These are phyloP conservation scores for Pseudopipra pipra DNA, from an alignment of 2,113 vertebrate species.

Conservation along the genomic window DNA sequence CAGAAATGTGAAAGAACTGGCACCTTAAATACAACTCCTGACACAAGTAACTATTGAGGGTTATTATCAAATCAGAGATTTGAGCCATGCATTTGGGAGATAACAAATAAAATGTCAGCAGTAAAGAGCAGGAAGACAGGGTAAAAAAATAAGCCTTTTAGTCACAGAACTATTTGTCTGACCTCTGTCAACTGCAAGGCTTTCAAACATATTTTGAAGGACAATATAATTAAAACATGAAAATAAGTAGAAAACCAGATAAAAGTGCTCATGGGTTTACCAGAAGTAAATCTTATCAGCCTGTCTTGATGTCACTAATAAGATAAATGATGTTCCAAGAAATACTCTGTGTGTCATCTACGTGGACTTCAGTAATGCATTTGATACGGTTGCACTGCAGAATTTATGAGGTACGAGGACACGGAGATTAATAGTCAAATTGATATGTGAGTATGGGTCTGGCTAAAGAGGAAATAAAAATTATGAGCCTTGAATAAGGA, in stretches of 20 bases:
- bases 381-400: neutral
- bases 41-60: neutral
- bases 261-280: neutral
- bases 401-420: conserved; percentile 2
- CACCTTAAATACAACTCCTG: neutral
- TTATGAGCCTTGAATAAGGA: conserved; percentile 19
- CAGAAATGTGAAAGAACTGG: neutral
- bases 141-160: neutral
- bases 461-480: conserved; percentile 45
- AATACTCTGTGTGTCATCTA: conserved; percentile 4
- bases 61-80: neutral
- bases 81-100: neutral
- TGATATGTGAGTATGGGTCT: neutral
- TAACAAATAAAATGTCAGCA: neutral
- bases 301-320: neutral
- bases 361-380: neutral
- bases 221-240: conserved; percentile 8
- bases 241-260: neutral
- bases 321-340: conserved; percentile 12
- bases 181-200: neutral
- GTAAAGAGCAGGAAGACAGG: neutral
- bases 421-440: neutral
- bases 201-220: neutral
- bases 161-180: neutral
- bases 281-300: neutral